Percentiles rank a stretch among this genome's conserved stretches.
Evolutionary conservation across 2,888 invertebrate genomes (phyloP).

Genomic region (Protula sp.): DNA sequence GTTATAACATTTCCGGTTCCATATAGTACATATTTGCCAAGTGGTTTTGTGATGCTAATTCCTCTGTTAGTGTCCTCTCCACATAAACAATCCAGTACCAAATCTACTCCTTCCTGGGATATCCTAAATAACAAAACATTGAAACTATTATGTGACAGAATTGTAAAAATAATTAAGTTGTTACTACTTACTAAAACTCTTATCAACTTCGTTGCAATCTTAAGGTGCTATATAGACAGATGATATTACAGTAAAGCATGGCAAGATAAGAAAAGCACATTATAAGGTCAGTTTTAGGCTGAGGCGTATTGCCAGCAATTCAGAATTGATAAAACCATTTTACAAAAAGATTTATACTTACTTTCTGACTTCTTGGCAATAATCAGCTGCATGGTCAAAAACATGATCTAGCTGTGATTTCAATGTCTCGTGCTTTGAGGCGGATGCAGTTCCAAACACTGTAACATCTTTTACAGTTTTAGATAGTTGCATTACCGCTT

Average conservation of each 20-base stretch:
- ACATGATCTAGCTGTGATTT: conserved; percentile 72
- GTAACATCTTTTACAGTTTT: conserved; percentile 75
- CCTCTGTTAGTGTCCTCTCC: conserved; percentile 85
- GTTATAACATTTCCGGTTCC: conserved; percentile 83
- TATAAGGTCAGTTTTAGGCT: no score
- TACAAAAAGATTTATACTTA: no score
- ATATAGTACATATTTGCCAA: conserved; percentile 83
- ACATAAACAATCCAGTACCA: conserved; percentile 80
- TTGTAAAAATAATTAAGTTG: no score
- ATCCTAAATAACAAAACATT: conserved; percentile 42
- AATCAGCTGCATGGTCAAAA: conserved; percentile 75
- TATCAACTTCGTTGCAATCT: no score
- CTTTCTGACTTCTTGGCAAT: conserved; percentile 79
- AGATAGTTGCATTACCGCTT: conserved; percentile 76
- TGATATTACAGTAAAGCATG: no score
- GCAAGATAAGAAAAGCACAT: no score
- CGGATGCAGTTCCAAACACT: conserved; percentile 78
- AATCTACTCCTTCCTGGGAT: conserved; percentile 66
- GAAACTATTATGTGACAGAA: no score
- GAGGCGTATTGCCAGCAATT: no score
- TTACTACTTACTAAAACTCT: no score
- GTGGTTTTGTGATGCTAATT: conserved; percentile 74
- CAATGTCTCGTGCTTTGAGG: conserved; percentile 77
- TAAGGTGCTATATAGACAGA: no score
- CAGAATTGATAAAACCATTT: no score